phyloP scores from a whole-genome alignment of 2,888 invertebrate species.

The Pseudoips prasinana region DNA sequence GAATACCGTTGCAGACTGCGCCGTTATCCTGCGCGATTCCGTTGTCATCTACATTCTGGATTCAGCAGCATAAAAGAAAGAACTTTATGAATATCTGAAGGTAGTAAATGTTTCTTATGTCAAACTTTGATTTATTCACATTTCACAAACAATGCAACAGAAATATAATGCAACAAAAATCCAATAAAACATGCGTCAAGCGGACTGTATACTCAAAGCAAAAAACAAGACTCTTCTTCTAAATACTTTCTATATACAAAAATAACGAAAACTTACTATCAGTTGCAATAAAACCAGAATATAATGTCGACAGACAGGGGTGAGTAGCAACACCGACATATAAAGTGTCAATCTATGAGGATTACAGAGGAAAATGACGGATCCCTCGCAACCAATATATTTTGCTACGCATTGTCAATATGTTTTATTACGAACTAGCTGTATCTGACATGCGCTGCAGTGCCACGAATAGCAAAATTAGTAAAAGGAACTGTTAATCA shows the following conservation, averaged over 20 bases:
- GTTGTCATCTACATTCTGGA: conserved; percentile 38
- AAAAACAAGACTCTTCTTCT: too few species aligned
- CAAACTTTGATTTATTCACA: too few species aligned
- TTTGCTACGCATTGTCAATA: conserved; percentile 4
- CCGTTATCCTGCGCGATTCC: conserved; percentile 4
- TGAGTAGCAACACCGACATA: conserved; percentile 22
- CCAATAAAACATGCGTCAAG: conserved; percentile 24
- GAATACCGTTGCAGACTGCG: conserved; percentile 49
- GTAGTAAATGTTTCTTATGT: too few species aligned
- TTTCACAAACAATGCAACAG: background rate
- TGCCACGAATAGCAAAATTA: too few species aligned
- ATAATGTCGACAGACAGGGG: conserved; percentile 16
- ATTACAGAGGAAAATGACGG: conserved; percentile 11
- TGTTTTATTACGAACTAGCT: background rate
- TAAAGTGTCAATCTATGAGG: conserved; percentile 26
- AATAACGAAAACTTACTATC: background rate
- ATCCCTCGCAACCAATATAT: conserved; percentile 4
- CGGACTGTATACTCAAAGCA: background rate
- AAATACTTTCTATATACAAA: too few species aligned
- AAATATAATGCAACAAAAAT: conserved; percentile 20
- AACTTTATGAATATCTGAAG: conserved; percentile 15
- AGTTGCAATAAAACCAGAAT: conserved; percentile 13
- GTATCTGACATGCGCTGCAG: too few species aligned
- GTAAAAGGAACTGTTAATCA: too few species aligned
- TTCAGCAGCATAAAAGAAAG: conserved; percentile 42